phyloP scores from a whole-genome alignment of 2,888 invertebrate species.

The Terebella lapidaria region DNA sequence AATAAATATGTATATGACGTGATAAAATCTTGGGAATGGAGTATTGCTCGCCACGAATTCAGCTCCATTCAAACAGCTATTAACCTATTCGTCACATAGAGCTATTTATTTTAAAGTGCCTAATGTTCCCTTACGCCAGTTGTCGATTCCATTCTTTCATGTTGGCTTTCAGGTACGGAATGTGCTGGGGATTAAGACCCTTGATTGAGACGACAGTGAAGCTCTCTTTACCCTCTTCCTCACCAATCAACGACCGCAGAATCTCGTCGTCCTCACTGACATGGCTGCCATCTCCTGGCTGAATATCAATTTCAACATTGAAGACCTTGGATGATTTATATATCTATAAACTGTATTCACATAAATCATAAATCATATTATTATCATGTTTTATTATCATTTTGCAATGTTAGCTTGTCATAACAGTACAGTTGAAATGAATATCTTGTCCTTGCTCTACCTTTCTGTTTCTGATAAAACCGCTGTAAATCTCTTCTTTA shows the following conservation, averaged over 20 bases:
- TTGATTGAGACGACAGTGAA: conserved; percentile 50
- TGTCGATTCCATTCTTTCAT: conserved; percentile 46
- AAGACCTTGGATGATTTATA: too few species aligned
- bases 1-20: too few species aligned
- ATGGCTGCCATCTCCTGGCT: conserved; percentile 48
- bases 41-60: too few species aligned
- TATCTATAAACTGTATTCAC: too few species aligned
- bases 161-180: conserved; percentile 43
- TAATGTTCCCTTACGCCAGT: conserved; percentile 47
- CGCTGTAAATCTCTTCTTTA: conserved; percentile 50
- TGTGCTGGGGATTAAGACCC: conserved; percentile 42
- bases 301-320: conserved; percentile 7
- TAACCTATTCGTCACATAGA: too few species aligned
- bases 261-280: conserved; percentile 40
- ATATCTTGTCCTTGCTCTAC: conserved; percentile 24
- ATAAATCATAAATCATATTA: not conserved
- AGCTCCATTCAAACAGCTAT: too few species aligned
- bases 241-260: conserved; percentile 35
- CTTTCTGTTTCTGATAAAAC: conserved; percentile 50
- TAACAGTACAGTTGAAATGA: not conserved
- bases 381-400: not conserved
- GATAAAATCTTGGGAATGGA: too few species aligned
- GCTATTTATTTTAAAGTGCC: too few species aligned
- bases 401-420: not conserved
- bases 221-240: conserved; percentile 36